These are phyloP conservation scores for Hylomyscus alleni DNA, from an alignment of 2,797 vertebrate genomes.

Conservation along the genomic window DNA sequence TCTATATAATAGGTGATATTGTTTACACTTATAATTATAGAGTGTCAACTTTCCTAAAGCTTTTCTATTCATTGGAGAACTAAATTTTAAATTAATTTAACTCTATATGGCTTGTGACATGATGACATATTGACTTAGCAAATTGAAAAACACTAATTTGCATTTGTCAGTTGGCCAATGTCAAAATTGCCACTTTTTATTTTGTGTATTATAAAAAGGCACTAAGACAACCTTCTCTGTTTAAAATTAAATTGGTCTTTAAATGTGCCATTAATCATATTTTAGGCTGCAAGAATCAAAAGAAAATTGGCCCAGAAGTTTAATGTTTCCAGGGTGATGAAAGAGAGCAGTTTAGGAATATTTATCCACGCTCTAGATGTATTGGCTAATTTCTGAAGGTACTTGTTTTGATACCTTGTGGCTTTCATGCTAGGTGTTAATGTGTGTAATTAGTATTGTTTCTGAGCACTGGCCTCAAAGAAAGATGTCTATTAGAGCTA, in stretches of 20 bases:
- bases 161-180: slow-evolving; percentile 73
- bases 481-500: not conserved
- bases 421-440: not conserved
- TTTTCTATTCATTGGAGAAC: not conserved
- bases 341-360: slow-evolving; percentile 32
- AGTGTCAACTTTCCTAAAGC: not conserved
- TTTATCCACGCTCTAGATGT: not conserved
- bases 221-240: slow-evolving; percentile 83
- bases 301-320: slow-evolving; percentile 65
- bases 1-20: not conserved
- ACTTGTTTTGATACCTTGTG: not conserved
- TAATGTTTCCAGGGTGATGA: not conserved
- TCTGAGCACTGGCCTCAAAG: not conserved
- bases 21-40: not conserved
- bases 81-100: not conserved
- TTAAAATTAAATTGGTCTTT: slow-evolving; percentile 85
- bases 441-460: not conserved
- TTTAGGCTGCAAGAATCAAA: slow-evolving; percentile 79
- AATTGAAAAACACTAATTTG: slow-evolving; percentile 33
- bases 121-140: slow-evolving; percentile 33
- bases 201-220: slow-evolving; percentile 75
- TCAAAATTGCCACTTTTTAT: slow-evolving; percentile 77
- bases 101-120: not conserved
- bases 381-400: not conserved
- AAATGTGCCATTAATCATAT: slow-evolving; percentile 84